Percentiles rank a stretch among this genome's conserved stretches.
Evolutionary conservation across 1,140 invertebrate genomes (phyloP).

Genomic region (Alviniconcha marisindica): DNA sequence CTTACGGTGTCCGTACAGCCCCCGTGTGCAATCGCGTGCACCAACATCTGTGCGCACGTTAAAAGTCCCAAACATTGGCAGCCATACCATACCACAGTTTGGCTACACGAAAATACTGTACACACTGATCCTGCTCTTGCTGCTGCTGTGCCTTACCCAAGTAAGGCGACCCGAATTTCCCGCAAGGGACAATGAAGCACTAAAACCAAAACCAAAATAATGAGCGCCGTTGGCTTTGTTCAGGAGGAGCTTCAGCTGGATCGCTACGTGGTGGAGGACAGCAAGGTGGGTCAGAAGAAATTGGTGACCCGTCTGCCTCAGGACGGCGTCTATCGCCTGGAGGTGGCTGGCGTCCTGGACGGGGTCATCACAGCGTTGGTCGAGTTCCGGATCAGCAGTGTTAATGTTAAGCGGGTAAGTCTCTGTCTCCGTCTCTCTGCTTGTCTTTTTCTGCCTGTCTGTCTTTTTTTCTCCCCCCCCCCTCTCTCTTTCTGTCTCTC

Average conservation of each 20-base stretch:
- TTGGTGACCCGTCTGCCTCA: constrained; percentile 15
- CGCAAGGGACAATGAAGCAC: too few relatives aligned
- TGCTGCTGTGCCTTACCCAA: too few relatives aligned
- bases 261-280: constrained; percentile 22
- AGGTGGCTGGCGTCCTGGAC: constrained; percentile 13
- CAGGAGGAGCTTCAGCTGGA: constrained; percentile 20
- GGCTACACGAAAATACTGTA: too few relatives aligned
- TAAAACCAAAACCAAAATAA: too few relatives aligned
- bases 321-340: constrained; percentile 10
- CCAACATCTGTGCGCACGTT: too few relatives aligned
- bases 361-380: not conserved
- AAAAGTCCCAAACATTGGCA: too few relatives aligned
- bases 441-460: not conserved
- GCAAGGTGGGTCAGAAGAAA: not conserved
- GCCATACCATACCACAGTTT: too few relatives aligned
- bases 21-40: too few relatives aligned
- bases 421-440: not conserved
- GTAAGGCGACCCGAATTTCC: too few relatives aligned
- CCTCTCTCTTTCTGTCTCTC: not conserved
- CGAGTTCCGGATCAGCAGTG: constrained; percentile 21
- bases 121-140: too few relatives aligned
- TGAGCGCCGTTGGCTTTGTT: too few relatives aligned
- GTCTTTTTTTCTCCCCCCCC: not conserved
- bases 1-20: too few relatives aligned
- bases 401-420: not conserved